Percentiles rank a stretch among this genome's conserved stretches.
Evolutionary conservation across 2,888 invertebrate genomes (phyloP).

Genomic region (Tanytarsus gracilentus): DNA sequence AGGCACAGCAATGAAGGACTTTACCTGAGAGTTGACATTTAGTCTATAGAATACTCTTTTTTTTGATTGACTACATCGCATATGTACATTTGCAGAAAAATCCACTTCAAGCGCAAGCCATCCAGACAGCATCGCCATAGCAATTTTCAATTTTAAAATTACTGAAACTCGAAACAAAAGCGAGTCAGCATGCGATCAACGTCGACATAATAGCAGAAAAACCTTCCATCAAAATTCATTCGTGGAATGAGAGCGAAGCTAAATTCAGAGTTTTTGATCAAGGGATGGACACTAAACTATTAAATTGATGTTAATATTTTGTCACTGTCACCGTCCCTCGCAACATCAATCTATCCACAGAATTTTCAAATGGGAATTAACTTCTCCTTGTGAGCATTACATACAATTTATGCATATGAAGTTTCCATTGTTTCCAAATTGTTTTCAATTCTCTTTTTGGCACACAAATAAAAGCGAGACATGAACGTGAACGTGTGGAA

Average conservation of each 20-base stretch:
- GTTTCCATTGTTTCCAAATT: slow-evolving; percentile 8
- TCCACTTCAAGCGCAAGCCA: slow-evolving; percentile 1
- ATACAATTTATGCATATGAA: slow-evolving; percentile 11
- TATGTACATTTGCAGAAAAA: neutral
- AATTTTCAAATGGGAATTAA: slow-evolving; percentile 6
- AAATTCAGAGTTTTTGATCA: too few relatives aligned
- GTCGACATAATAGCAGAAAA: slow-evolving; percentile 5
- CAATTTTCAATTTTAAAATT: slow-evolving; percentile 8
- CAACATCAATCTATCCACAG: neutral
- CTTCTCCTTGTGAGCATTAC: too few relatives aligned
- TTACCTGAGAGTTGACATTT: too few relatives aligned
- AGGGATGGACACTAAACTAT: too few relatives aligned
- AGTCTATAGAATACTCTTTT: too few relatives aligned
- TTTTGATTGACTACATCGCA: neutral
- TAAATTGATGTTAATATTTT: too few relatives aligned
- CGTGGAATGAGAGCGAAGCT: too few relatives aligned
- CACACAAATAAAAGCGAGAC: too few relatives aligned
- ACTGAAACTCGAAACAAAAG: slow-evolving; percentile 12
- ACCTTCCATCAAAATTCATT: slow-evolving; percentile 15
- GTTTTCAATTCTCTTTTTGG: too few relatives aligned
- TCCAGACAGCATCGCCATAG: slow-evolving; percentile 1
- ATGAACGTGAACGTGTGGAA: neutral
- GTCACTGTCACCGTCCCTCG: neutral
- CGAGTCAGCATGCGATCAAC: slow-evolving; percentile 1
- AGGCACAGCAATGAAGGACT: too few relatives aligned